Base-by-base conservation (phyloP, 1,140 invertebrate species). In the Trichoplusia ni region DNA sequence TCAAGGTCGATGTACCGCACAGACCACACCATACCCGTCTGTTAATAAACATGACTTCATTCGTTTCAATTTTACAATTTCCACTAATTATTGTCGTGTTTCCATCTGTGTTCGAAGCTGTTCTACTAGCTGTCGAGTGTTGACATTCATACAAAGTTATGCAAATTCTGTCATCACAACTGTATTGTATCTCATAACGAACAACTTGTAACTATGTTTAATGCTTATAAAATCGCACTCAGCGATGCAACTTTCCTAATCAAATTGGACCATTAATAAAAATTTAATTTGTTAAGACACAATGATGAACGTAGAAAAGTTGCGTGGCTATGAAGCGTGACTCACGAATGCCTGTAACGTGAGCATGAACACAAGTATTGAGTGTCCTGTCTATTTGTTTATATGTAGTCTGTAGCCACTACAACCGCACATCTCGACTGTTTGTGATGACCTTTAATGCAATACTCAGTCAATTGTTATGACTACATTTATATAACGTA, bases 11-110 rank as follows among this genome's bases (percentile, higher is more conserved):
- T 8, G 42, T 37, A 60, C 56, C 29, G 42, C 21, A 27, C 53
- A n/a, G 54, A 27, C n/a, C n/a, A n/a, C n/a, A n/a, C n/a, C 35
- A 35, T 60, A 37, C 23, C 37, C 37, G n/a, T 35, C 35, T 47
- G 56, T 60, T 60, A 64, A 71, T 64, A 72, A 65, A 61, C 46
- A 65, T 68, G 69, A 65, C 61, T 72, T 68, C 69, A 72, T 60
- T 27, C 42, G 18, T 13, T 58, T 16, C 31, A 58, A 44, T 66
- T 69, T 63, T 69, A 44, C 21, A 25, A 58, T 71, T 67, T 67
- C 19, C 64, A 60, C 54, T 64, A 61, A 67, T 64, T 67, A 18
- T 13, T 42, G 6, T 18, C 35, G 18, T 8, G 58, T 29, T 31
- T 13, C 23, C 18, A 2, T 4, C 14, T 58, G 14, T n/a, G n/a